phyloP scores from a whole-genome alignment of 2,797 vertebrate genomes.

The Leuciscus waleckii region DNA sequence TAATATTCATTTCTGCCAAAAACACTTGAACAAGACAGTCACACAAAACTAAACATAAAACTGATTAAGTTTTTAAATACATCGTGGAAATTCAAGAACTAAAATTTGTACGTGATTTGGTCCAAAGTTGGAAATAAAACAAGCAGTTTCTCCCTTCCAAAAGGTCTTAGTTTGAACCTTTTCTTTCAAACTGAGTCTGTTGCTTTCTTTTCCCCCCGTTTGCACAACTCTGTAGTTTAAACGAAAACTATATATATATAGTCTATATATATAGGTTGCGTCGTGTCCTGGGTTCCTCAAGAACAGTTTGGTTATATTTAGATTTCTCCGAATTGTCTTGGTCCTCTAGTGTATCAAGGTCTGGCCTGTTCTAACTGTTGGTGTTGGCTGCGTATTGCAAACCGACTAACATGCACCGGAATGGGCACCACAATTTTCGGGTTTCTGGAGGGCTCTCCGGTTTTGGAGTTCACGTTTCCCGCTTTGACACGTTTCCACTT shows the following conservation, averaged over 20 bases:
- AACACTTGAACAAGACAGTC: slow-evolving; percentile 50
- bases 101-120: slow-evolving; percentile 49
- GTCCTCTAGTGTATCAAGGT: slow-evolving; percentile 75
- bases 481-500: slow-evolving; percentile 99
- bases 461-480: slow-evolving; percentile 96
- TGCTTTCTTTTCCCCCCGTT: background rate
- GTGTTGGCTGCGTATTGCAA: slow-evolving; percentile 96
- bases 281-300: slow-evolving; percentile 8
- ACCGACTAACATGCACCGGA: slow-evolving; percentile 97
- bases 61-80: slow-evolving; percentile 56
- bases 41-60: slow-evolving; percentile 47
- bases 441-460: slow-evolving; percentile 95
- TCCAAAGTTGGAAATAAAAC: slow-evolving; percentile 50
- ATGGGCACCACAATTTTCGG: slow-evolving; percentile 98
- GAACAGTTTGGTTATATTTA: slow-evolving; percentile 32
- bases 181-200: background rate
- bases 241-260: background rate
- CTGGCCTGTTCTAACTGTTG: slow-evolving; percentile 96
- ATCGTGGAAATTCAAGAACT: slow-evolving; percentile 40
- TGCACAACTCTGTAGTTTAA: slow-evolving; percentile 26
- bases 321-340: slow-evolving; percentile 6
- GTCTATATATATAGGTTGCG: background rate
- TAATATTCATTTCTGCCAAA: slow-evolving; percentile 47
- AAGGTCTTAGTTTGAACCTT: too few species aligned
- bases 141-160: slow-evolving; percentile 2